These are phyloP conservation scores for Lasioglossum oenotherae DNA, from an alignment of 2,888 invertebrate genomes.

Conservation along the genomic window DNA sequence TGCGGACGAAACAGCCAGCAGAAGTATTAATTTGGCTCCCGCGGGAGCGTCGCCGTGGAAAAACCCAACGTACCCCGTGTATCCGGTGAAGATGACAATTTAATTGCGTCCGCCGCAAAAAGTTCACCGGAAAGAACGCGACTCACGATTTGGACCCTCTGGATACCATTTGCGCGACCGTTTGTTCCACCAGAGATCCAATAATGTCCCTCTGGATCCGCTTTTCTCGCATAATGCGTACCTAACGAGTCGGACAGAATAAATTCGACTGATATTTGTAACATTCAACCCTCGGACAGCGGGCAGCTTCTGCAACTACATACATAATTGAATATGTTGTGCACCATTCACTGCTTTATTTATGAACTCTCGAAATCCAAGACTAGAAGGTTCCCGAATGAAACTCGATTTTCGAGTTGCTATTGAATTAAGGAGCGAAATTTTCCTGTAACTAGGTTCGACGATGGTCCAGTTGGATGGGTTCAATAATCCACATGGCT, in stretches of 20 bases:
- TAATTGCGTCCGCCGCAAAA: constrained; percentile 39
- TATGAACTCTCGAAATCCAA: not conserved
- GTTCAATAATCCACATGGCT: not conserved
- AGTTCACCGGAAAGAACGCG: not conserved
- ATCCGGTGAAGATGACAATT: constrained; percentile 42
- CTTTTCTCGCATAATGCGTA: not conserved
- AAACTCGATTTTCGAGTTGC: not conserved
- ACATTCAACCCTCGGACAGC: not conserved
- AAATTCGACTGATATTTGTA: not conserved
- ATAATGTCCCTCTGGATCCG: not conserved
- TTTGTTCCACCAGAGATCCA: not conserved
- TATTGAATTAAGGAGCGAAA: not conserved
- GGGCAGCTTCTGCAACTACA: no score
- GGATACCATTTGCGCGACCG: not conserved
- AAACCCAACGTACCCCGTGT: not conserved
- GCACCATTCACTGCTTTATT: no score
- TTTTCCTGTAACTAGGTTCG: not conserved
- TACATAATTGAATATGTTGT: no score
- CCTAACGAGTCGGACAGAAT: not conserved
- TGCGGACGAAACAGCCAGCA: constrained; percentile 30
- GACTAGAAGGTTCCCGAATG: not conserved
- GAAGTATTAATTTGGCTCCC: constrained; percentile 40
- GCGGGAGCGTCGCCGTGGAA: not conserved
- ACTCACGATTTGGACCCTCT: not conserved
- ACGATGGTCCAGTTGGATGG: not conserved